Evolutionary conservation across 2,113 vertebrate genomes (phyloP).

Genomic region (Arizona elegans): DNA sequence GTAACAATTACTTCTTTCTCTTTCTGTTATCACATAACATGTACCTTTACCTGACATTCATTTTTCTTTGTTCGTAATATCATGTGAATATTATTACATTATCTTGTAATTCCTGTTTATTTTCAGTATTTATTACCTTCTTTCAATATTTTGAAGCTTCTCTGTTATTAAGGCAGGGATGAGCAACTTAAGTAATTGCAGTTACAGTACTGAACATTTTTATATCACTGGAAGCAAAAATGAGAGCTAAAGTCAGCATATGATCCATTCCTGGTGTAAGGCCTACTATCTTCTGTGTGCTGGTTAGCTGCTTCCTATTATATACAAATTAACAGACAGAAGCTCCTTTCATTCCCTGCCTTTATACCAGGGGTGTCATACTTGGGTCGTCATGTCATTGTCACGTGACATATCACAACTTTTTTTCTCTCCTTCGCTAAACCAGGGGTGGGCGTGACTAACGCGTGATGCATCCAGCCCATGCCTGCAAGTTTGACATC

Average conservation of each 20-base stretch:
- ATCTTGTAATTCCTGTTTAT: neutral
- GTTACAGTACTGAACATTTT: neutral
- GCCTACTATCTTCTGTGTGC: neutral
- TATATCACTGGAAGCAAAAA: neutral
- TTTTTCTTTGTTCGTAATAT: conserved; percentile 34
- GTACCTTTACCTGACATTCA: neutral
- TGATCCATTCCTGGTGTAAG: neutral
- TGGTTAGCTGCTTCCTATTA: neutral
- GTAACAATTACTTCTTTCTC: conserved; percentile 23
- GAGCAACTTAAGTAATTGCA: neutral
- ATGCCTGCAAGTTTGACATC: too few relatives aligned
- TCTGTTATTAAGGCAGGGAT: neutral
- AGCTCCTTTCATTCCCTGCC: neutral
- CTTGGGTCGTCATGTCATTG: rapidly evolving
- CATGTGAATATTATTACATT: conserved; percentile 13
- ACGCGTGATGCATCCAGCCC: too few relatives aligned
- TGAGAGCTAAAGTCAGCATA: neutral
- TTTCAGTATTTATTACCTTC: neutral
- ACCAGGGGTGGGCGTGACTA: too few relatives aligned
- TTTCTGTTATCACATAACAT: conserved; percentile 7
- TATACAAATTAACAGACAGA: neutral
- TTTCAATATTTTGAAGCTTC: conserved; percentile 12
- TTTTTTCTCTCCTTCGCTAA: too few relatives aligned
- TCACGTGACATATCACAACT: too few relatives aligned
- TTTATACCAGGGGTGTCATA: neutral